Conservation (phyloP, 2,797 vertebrate genomes). For the Kryptolebias ocellatus region DNA sequence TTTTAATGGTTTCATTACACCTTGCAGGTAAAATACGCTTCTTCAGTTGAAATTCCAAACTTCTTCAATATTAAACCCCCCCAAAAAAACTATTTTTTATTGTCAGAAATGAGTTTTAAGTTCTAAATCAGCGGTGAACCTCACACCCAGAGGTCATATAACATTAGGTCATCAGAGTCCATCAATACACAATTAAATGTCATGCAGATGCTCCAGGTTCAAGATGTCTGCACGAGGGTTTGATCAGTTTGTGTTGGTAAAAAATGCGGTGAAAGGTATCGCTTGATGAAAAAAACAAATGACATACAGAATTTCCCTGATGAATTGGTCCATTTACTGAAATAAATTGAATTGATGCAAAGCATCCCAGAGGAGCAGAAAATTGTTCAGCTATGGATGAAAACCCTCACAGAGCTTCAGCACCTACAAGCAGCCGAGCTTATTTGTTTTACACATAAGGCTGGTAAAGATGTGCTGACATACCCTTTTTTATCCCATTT, state of each 20-base stretch:
- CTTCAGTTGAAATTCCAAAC: conserved; percentile 8
- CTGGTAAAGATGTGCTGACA: conserved; percentile 71
- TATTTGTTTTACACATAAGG: conserved; percentile 68
- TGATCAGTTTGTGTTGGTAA: conserved; percentile 59
- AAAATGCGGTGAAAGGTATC: conserved; percentile 56
- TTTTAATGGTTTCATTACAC: neutral
- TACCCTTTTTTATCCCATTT: conserved; percentile 61
- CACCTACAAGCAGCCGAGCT: conserved; percentile 53
- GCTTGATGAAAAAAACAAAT: conserved; percentile 73
- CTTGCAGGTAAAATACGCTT: neutral
- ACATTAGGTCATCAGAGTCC: neutral
- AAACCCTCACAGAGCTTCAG: conserved; percentile 51
- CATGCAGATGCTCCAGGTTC: conserved; percentile 37
- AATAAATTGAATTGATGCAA: conserved; percentile 82
- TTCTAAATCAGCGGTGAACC: conserved; percentile 34
- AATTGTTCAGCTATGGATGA: conserved; percentile 77
- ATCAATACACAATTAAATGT: conserved; percentile 37
- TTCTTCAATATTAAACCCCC: neutral
- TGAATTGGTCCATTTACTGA: conserved; percentile 79
- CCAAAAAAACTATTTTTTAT: neutral
- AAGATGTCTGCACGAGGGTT: conserved; percentile 54
- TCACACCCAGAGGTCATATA: conserved; percentile 33
- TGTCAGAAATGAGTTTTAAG: conserved; percentile 25
- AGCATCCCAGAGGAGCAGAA: conserved; percentile 73
- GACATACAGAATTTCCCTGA: conserved; percentile 76